phyloP scores from a whole-genome alignment of 30 jellyfish, hydroid and myxozoan genomes.

The Hydra vulgaris region DNA sequence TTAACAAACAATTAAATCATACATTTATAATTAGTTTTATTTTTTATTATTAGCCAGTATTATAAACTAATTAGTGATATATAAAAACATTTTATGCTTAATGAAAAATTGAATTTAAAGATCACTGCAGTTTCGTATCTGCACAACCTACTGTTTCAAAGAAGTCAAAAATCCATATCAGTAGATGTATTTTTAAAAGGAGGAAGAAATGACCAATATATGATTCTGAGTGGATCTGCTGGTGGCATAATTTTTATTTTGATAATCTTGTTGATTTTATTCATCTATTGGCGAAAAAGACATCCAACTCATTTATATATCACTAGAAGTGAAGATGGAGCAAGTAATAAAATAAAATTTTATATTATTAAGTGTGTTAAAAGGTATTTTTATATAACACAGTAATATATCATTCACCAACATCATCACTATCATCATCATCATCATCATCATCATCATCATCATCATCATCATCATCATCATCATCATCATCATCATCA shows the following conservation, averaged over 20 bases:
- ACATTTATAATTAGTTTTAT: too few species aligned
- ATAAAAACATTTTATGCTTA: neutral
- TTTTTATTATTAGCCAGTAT: neutral
- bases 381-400: too few species aligned
- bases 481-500: too few species aligned
- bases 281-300: slow-evolving; percentile 29
- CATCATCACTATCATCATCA: too few species aligned
- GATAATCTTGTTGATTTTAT: slow-evolving; percentile 1
- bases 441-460: too few species aligned
- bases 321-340: slow-evolving; percentile 70
- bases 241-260: slow-evolving; percentile 18
- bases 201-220: neutral
- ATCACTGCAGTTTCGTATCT: neutral
- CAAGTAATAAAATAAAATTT: too few species aligned
- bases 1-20: too few species aligned
- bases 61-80: neutral
- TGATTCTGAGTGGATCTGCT: slow-evolving; percentile 21
- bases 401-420: too few species aligned
- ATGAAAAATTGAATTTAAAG: neutral
- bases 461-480: too few species aligned
- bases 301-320: slow-evolving; percentile 62
- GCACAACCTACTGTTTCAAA: neutral
- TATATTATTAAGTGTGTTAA: too few species aligned
- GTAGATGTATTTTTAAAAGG: slow-evolving; percentile 13
- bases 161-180: neutral